Conservation (phyloP, 1,140 invertebrate species). For the Solen grandis region DNA sequence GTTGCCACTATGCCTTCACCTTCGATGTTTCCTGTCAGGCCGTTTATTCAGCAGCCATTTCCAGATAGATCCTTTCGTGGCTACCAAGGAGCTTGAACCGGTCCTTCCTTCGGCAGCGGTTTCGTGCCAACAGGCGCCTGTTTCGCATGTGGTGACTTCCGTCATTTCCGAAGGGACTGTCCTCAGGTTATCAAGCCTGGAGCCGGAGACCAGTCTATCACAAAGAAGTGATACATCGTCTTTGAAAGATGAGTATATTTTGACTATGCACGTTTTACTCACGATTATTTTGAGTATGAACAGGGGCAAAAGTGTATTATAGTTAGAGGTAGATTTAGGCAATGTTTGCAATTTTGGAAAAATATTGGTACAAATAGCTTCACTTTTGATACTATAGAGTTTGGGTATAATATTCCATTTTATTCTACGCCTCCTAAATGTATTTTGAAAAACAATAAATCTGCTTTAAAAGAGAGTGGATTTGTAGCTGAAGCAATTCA, state of each 20-base stretch:
- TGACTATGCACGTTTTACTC: constrained; percentile 10
- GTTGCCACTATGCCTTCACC: background rate
- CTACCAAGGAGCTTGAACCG: background rate
- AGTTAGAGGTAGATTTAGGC: background rate
- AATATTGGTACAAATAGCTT: constrained; percentile 26
- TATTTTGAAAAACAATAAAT: constrained; percentile 23
- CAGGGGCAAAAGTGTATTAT: constrained; percentile 11
- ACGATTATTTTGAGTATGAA: too few relatives aligned
- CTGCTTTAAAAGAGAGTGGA: background rate
- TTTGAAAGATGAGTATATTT: constrained; percentile 37
- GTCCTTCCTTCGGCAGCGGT: background rate
- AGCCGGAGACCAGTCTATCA: background rate
- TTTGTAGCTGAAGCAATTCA: constrained; percentile 26
- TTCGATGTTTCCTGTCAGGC: background rate
- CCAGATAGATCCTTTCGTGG: background rate
- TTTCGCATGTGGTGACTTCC: too few relatives aligned
- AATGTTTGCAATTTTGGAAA: background rate
- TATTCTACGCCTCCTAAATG: constrained; percentile 3
- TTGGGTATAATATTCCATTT: constrained; percentile 39
- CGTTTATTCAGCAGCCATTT: background rate
- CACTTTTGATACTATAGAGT: constrained; percentile 18
- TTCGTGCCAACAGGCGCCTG: too few relatives aligned
- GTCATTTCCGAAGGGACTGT: background rate
- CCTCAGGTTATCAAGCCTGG: background rate
- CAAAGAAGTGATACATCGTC: background rate